Percentiles rank a stretch among this genome's conserved stretches.
Conservation (phyloP, 1,140 invertebrate species). For the Vollenhovia emeryi region DNA sequence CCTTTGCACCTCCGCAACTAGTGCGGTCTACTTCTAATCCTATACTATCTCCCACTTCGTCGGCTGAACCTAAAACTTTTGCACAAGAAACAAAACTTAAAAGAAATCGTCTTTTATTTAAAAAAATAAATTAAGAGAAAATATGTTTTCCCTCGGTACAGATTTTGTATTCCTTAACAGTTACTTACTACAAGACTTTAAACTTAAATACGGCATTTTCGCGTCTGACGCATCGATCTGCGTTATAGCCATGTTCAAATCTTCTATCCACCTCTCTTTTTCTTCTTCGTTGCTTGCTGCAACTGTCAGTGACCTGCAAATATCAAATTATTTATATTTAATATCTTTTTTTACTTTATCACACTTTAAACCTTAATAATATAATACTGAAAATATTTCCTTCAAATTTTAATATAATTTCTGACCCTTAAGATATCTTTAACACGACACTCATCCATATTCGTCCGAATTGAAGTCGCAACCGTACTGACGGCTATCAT, state of each 20-base stretch:
- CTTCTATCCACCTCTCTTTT: constrained; percentile 94
- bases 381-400: neutral
- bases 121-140: neutral
- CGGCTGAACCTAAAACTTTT: constrained; percentile 88
- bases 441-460: neutral
- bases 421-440: neutral
- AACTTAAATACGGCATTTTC: constrained; percentile 89
- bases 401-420: neutral
- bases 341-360: neutral
- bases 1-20: constrained; percentile 85
- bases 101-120: neutral
- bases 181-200: constrained; percentile 92
- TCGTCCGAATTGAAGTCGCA: neutral
- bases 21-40: constrained; percentile 86
- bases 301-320: constrained; percentile 88
- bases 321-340: constrained; percentile 3
- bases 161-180: neutral
- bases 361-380: neutral
- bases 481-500: constrained; percentile 4
- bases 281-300: constrained; percentile 94
- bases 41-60: constrained; percentile 90
- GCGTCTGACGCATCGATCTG: constrained; percentile 88
- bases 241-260: constrained; percentile 91
- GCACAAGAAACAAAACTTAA: neutral
- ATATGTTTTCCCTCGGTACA: neutral